These are phyloP conservation scores for Dipus sagitta DNA, from an alignment of 2,797 vertebrate genomes.

Conservation along the genomic window DNA sequence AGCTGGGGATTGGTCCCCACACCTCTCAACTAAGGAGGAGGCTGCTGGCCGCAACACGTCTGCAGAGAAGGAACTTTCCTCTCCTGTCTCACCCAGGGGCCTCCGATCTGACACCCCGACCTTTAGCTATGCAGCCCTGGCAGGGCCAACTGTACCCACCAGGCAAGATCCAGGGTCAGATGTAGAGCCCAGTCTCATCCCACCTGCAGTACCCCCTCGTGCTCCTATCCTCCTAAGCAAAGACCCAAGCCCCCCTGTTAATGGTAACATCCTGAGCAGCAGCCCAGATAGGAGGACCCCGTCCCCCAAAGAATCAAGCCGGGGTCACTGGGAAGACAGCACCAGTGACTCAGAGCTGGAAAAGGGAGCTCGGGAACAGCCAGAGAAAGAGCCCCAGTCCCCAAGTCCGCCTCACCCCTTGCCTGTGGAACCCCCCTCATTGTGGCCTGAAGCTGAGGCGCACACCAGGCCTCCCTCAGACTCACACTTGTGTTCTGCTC, in stretches of 20 bases:
- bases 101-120: constrained; percentile 76
- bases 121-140: constrained; percentile 86
- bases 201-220: constrained; percentile 78
- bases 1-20: constrained; percentile 79
- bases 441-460: constrained; percentile 68
- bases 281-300: constrained; percentile 79
- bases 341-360: constrained; percentile 92
- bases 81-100: constrained; percentile 87
- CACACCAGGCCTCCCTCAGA: constrained; percentile 46
- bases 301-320: constrained; percentile 82
- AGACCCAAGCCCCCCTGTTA: constrained; percentile 57
- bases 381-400: constrained; percentile 92
- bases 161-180: constrained; percentile 70
- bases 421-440: background rate
- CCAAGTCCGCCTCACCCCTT: constrained; percentile 53
- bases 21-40: constrained; percentile 88
- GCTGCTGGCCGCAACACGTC: constrained; percentile 87
- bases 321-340: constrained; percentile 84
- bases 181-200: constrained; percentile 44
- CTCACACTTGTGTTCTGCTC: constrained; percentile 68
- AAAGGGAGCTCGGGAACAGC: constrained; percentile 94
- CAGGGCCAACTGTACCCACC: constrained; percentile 63
- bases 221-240: constrained; percentile 69
- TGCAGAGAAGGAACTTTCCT: constrained; percentile 89
- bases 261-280: constrained; percentile 87